phyloP scores from a whole-genome alignment of 2,797 vertebrate genomes.

The Microhierax caerulescens region DNA sequence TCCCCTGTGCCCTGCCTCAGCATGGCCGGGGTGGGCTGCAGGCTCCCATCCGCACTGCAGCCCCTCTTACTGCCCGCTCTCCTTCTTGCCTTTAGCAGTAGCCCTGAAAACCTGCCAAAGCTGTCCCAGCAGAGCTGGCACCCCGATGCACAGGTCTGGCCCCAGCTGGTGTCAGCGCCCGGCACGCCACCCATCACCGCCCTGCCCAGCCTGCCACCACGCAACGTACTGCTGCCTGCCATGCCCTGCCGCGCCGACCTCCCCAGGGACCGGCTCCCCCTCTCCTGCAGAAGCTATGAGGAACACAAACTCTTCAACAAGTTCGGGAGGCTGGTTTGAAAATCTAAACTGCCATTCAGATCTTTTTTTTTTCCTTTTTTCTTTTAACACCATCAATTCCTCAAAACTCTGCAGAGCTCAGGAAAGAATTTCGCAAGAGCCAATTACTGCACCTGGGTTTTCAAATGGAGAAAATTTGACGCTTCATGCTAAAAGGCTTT shows the following conservation, averaged over 20 bases:
- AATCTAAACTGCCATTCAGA: background rate
- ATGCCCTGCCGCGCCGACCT: background rate
- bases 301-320: background rate
- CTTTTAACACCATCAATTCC: background rate
- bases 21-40: rapidly evolving
- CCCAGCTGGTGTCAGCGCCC: background rate
- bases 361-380: background rate
- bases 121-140: background rate
- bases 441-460: background rate
- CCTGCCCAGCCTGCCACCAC: background rate
- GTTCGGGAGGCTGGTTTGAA: background rate
- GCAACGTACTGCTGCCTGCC: background rate
- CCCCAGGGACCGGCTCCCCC: background rate
- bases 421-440: background rate
- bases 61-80: background rate
- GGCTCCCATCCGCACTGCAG: background rate
- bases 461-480: background rate
- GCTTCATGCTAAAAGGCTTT: background rate
- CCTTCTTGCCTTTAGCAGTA: background rate
- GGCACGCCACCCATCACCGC: background rate
- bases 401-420: background rate
- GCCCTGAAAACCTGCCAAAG: background rate
- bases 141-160: background rate
- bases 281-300: background rate
- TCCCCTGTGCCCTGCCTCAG: background rate